These are phyloP conservation scores for Tachysurus vachellii DNA, from an alignment of 2,113 vertebrate genomes.

Conservation along the genomic window DNA sequence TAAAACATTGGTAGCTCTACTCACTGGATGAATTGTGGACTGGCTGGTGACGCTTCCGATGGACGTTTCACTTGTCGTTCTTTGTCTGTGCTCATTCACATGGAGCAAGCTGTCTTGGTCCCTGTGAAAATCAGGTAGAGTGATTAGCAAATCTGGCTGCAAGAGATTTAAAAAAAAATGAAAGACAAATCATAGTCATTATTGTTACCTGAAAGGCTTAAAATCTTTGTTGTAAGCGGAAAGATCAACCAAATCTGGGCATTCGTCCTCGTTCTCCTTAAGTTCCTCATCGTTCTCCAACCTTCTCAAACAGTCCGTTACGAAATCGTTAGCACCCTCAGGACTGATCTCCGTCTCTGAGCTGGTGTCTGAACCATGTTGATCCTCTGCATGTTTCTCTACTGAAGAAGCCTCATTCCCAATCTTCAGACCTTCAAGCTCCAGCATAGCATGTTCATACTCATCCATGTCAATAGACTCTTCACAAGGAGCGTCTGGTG, in stretches of 20 bases:
- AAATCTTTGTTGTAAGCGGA: conserved; percentile 76
- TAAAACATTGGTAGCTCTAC: conserved; percentile 30
- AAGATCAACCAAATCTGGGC: conserved; percentile 74
- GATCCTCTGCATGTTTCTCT: conserved; percentile 22
- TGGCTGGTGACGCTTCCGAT: conserved; percentile 78
- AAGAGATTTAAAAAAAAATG: not conserved
- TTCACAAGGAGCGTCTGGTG: conserved; percentile 18
- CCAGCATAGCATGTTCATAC: conserved; percentile 73
- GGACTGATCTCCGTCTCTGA: conserved; percentile 45
- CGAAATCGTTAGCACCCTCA: conserved; percentile 46
- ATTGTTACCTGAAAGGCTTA: conserved; percentile 71
- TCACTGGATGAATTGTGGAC: conserved; percentile 90
- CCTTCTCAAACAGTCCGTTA: conserved; percentile 11
- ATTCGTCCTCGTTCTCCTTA: conserved; percentile 64
- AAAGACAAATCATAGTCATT: too few relatives aligned
- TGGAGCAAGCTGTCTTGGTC: conserved; percentile 72
- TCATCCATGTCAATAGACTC: conserved; percentile 68
- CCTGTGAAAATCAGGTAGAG: conserved; percentile 64
- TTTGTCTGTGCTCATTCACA: conserved; percentile 71
- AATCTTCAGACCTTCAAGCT: conserved; percentile 70
- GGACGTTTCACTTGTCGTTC: conserved; percentile 82
- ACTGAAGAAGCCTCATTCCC: conserved; percentile 41
- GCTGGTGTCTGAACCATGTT: conserved; percentile 3
- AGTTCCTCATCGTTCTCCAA: conserved; percentile 47
- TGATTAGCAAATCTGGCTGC: not conserved